A percentile compares a stretch with the other conserved stretches of the same genome.
Conservation (phyloP, 2,888 invertebrate genomes). For the Allolobophora icterica region DNA sequence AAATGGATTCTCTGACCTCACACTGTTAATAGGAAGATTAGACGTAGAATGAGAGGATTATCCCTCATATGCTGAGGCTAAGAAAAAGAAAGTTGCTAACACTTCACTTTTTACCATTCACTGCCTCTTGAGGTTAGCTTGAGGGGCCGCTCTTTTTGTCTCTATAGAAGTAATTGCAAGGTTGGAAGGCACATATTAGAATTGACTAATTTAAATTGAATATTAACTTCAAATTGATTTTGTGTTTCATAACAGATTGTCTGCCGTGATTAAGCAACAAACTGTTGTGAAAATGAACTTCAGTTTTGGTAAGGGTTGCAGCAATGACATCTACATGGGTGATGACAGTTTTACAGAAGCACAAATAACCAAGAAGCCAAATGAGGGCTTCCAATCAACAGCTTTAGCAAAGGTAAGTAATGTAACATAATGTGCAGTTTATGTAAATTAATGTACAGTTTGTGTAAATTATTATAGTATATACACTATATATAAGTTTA, state of each 20-base stretch:
- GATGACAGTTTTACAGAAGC: neutral
- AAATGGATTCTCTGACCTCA: neutral
- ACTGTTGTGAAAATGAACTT: neutral
- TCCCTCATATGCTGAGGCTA: neutral
- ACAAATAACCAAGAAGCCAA: neutral
- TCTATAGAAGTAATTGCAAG: neutral
- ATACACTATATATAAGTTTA: no score
- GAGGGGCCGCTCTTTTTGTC: neutral
- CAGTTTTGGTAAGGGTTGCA: neutral
- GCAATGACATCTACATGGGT: neutral
- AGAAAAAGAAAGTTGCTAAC: neutral
- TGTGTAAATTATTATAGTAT: no score
- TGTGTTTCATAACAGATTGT: neutral
- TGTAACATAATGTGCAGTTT: neutral
- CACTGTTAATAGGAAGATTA: neutral
- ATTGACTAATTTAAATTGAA: neutral
- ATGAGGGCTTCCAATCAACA: neutral
- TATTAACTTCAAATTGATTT: neutral
- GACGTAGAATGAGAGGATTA: neutral
- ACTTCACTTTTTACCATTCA: neutral
- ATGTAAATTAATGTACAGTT: neutral
- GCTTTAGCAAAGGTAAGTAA: neutral
- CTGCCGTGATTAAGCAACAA: neutral
- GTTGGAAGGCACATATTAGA: neutral
- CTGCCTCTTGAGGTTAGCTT: neutral